Evolutionary conservation across 2,888 invertebrate species (phyloP), one percentile per base, ranked within the genome.

Genomic region (Caenorhabditis doughertyi): DNA sequence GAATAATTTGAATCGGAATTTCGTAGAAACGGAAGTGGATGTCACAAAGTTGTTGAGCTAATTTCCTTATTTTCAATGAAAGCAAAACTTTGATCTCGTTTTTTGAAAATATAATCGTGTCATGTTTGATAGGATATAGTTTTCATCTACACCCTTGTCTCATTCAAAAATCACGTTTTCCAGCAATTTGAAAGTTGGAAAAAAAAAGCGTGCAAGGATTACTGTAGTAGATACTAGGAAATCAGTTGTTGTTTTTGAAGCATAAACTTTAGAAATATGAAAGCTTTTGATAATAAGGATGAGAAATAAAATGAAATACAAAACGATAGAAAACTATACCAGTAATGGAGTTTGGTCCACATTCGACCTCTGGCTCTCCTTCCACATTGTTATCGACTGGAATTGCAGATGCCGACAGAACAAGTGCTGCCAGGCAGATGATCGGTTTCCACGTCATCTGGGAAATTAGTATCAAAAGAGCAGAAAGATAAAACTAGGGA

Each of bases 291-390:
- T 7, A 35, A 5, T 35, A 55, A 32, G 32, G 35, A 21, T 35
- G 5, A 35, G 35, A 35, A 35, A 21, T n/a, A 3, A 25, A n/a
- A n/a, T n/a, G n/a, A n/a, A n/a, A n/a, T n/a, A n/a, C n/a, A n/a
- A n/a, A n/a, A n/a, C n/a, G n/a, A n/a, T n/a, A n/a, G n/a, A n/a
- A n/a, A 39, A 25, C 29, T 2, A 29, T 68, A 82, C 81, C 83
- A n/a, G 90, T 90, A 70, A 91, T 90, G 7, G 90, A 89, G 55
- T 85, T 88, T 64, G 92, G 88, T 23, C 91, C 92, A 83, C 91
- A 91, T 81, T 92, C 91, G 70, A 91, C 87, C 83, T 86, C 88
- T 25, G 89, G 89, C 77, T 89, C 89, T 67, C 89, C 89, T 60
- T 89, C 89, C 42, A 89, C 89, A 32, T 85, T 85, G 72, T 89